Percentiles rank a stretch among this genome's conserved stretches.
Conservation (phyloP, 2,113 vertebrate species). For the Perca fluviatilis region DNA sequence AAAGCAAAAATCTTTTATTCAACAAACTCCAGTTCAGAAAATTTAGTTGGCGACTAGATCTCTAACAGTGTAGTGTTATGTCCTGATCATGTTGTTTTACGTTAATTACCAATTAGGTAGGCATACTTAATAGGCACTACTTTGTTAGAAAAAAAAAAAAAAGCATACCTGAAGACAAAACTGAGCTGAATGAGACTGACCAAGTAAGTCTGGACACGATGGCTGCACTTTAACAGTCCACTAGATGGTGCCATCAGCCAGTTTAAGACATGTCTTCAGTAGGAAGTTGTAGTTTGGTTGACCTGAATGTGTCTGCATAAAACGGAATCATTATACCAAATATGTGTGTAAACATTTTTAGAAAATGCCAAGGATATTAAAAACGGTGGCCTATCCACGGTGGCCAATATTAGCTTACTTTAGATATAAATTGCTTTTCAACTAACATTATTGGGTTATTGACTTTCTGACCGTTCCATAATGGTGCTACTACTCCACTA, state of each 20-base stretch:
- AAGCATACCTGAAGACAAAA: background rate
- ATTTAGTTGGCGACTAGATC: background rate
- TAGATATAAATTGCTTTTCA: background rate
- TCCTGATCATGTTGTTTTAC: background rate
- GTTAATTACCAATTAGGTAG: background rate
- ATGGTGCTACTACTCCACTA: background rate
- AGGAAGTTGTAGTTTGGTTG: background rate
- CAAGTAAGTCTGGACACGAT: background rate
- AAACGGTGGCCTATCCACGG: no score
- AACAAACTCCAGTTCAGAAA: no score
- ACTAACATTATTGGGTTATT: background rate
- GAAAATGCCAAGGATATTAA: background rate
- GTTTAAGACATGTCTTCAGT: background rate
- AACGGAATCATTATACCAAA: background rate
- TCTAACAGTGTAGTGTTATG: background rate
- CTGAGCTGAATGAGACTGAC: slow-evolving; percentile 4
- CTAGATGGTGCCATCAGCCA: slow-evolving; percentile 63
- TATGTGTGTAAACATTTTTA: background rate
- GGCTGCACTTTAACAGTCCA: slow-evolving; percentile 21
- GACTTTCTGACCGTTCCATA: no score
- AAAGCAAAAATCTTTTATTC: no score
- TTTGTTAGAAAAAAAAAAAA: background rate
- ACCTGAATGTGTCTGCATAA: background rate
- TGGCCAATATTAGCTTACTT: background rate
- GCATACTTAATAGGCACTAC: background rate